phyloP scores from a whole-genome alignment of 1,140 invertebrate species.

The Mercenaria mercenaria region DNA sequence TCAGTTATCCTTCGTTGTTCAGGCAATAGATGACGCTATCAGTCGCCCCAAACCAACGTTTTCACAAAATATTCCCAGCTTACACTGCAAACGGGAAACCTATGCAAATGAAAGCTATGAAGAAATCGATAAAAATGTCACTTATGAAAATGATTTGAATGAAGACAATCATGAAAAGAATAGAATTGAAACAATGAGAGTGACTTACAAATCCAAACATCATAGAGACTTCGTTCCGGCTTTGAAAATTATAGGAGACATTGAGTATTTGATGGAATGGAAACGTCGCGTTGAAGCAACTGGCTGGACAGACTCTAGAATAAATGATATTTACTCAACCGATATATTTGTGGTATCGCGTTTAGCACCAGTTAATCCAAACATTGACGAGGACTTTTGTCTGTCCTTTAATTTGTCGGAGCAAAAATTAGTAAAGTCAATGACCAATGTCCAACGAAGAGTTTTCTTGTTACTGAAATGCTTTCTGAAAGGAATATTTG shows the following conservation, averaged over 20 bases:
- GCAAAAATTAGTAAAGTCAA: background rate
- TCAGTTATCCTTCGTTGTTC: background rate
- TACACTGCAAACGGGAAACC: background rate
- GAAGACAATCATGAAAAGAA: background rate
- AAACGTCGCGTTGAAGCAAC: background rate
- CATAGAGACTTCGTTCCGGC: constrained; percentile 25
- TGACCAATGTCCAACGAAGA: background rate
- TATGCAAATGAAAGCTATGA: background rate
- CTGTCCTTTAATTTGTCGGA: constrained; percentile 15
- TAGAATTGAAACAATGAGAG: background rate
- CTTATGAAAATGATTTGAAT: constrained; percentile 6
- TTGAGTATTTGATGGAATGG: background rate
- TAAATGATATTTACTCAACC: background rate
- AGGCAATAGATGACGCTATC: background rate
- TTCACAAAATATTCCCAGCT: background rate
- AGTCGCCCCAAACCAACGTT: background rate
- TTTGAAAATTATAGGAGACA: background rate
- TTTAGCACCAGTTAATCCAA: background rate
- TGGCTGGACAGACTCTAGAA: background rate
- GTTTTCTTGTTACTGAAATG: constrained; percentile 3
- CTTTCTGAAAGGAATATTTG: constrained; percentile 2
- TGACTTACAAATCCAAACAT: background rate
- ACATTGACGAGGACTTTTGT: background rate
- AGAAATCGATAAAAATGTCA: background rate
- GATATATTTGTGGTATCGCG: background rate